These are phyloP conservation scores for Epicampocera succincta DNA, from an alignment of 2,888 invertebrate species.

Conservation along the genomic window DNA sequence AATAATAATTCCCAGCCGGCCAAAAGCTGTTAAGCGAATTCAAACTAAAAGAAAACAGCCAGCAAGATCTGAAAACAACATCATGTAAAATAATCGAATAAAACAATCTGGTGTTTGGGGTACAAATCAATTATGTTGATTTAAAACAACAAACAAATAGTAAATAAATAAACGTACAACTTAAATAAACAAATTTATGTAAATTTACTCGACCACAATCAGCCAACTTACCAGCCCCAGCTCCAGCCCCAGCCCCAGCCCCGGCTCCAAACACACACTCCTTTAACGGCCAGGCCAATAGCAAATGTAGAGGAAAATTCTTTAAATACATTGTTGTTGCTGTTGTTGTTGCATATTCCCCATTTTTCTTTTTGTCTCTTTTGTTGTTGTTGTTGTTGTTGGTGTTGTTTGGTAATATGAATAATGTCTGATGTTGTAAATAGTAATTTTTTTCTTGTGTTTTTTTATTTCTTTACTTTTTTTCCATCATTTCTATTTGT, in stretches of 20 bases:
- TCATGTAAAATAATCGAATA: slow-evolving; percentile 56
- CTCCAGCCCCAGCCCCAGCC: slow-evolving; percentile 1
- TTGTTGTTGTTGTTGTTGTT: neutral
- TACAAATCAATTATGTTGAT: slow-evolving; percentile 68
- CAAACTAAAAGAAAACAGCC: neutral
- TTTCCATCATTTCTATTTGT: slow-evolving; percentile 26
- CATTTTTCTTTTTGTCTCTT: neutral
- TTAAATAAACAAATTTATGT: slow-evolving; percentile 65
- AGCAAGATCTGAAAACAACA: slow-evolving; percentile 42
- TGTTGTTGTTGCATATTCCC: too few relatives aligned
- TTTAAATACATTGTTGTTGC: slow-evolving; percentile 19
- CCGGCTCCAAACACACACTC: neutral
- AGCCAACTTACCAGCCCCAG: slow-evolving; percentile 9
- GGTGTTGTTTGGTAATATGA: slow-evolving; percentile 30
- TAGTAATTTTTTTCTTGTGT: slow-evolving; percentile 27
- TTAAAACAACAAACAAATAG: slow-evolving; percentile 53
- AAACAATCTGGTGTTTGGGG: slow-evolving; percentile 62
- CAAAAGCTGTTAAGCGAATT: neutral
- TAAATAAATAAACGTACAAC: slow-evolving; percentile 31
- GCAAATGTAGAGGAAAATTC: slow-evolving; percentile 29
- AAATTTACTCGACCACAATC: slow-evolving; percentile 53
- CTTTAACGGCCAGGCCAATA: neutral
- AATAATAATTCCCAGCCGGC: slow-evolving; percentile 38
- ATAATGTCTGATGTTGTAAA: slow-evolving; percentile 48
- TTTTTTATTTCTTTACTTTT: slow-evolving; percentile 1